Evolutionary conservation across 2,797 vertebrate species (phyloP).

Genomic region (Rhynchotus rufescens): DNA sequence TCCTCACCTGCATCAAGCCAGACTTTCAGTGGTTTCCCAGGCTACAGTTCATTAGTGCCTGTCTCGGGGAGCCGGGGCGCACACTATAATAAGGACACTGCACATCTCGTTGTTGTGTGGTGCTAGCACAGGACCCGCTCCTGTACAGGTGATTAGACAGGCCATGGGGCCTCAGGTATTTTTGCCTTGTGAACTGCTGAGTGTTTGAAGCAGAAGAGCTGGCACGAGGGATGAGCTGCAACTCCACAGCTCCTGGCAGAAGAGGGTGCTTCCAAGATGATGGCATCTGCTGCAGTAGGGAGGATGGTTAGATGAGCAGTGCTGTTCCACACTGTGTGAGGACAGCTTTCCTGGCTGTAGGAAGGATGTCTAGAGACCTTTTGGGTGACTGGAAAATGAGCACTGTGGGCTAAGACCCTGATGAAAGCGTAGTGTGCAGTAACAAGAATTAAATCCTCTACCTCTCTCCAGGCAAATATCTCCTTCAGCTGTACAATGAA

Average conservation of each 20-base stretch:
- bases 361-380: background rate
- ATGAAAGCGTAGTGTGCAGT: background rate
- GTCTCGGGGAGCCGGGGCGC: background rate
- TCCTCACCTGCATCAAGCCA: background rate
- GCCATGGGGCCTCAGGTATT: background rate
- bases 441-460: background rate
- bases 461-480: background rate
- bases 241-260: background rate
- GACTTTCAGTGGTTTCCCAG: slow-evolving; percentile 45
- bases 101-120: background rate
- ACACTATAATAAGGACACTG: background rate
- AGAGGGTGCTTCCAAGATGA: background rate
- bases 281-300: background rate
- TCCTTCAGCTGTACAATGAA: background rate
- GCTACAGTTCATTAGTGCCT: slow-evolving; percentile 51
- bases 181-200: slow-evolving; percentile 10
- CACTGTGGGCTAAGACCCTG: background rate
- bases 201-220: background rate
- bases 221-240: background rate
- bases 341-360: background rate
- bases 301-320: background rate
- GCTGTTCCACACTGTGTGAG: background rate
- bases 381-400: background rate
- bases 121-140: background rate
- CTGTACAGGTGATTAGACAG: background rate